These are phyloP conservation scores for Folsomia candida DNA, from an alignment of 2,888 invertebrate species.

Conservation along the genomic window DNA sequence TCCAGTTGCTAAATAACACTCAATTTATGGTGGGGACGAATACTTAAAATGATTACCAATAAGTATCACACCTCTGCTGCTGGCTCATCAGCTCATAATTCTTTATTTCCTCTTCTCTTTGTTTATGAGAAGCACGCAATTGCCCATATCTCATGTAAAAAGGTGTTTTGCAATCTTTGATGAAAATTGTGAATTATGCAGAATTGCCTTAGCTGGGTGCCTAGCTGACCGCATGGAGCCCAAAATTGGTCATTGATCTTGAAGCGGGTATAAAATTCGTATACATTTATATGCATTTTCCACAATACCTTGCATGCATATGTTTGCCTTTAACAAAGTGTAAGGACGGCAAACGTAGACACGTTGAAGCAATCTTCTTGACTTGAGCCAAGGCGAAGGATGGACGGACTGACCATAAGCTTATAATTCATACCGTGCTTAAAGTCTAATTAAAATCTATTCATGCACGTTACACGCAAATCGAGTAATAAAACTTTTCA, in stretches of 20 bases:
- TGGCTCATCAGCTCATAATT: not conserved
- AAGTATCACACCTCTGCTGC: not conserved
- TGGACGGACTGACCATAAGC: not conserved
- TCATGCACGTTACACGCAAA: slow-evolving; percentile 14
- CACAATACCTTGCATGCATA: not conserved
- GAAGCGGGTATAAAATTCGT: not conserved
- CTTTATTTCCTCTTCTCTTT: not conserved
- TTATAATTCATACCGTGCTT: not conserved
- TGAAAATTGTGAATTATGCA: slow-evolving; percentile 18
- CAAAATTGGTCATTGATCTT: slow-evolving; percentile 18
- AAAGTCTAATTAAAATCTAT: slow-evolving; percentile 16
- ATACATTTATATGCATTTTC: not conserved
- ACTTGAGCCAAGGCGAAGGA: not conserved
- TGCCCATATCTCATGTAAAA: not conserved
- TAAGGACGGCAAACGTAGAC: not conserved
- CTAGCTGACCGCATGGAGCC: slow-evolving; percentile 1
- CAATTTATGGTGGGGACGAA: not conserved
- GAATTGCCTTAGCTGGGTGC: slow-evolving; percentile 3
- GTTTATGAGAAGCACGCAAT: not conserved
- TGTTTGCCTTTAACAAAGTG: not conserved
- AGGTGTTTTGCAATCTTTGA: slow-evolving; percentile 4
- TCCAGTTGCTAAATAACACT: slow-evolving; percentile 13
- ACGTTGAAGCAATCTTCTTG: not conserved
- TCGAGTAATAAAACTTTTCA: slow-evolving; percentile 11
- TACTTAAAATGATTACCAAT: not conserved